Base-by-base conservation (phyloP, 2,113 vertebrate genomes). In the Ammodramus savannarum region DNA sequence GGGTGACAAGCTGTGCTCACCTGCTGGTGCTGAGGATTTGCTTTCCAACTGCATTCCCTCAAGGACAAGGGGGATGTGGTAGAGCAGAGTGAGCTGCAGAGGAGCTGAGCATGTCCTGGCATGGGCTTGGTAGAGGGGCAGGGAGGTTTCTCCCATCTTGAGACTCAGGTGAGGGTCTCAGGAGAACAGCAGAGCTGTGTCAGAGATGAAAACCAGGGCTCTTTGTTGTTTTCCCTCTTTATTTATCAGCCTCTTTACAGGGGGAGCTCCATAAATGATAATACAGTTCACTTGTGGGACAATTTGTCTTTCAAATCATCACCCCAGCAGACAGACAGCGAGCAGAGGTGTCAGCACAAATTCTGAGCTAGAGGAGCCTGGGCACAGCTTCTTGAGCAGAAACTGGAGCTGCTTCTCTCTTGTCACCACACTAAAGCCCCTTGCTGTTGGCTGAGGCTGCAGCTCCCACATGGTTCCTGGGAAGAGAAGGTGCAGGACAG, bases 291-390 rank as follows among this genome's bases (percentile, higher is more conserved):
- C 20, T 26, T 16, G 34, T 15, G 55, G 49, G 58, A 16, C 34
- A 16, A 7, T 48, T 55, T 71, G 16, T 51, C 74, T 87, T 91
- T 78, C 43, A 86, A 51, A 59, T 48, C 31, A 6, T 32, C 52
- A 19, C 13, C 48, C 61, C 36, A 39, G 54, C 80, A 71, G 66
- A 17, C 26, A 65, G 38, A 27, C 23, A 21, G 27, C 0, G 0
- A 61, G 54, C 63, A 41, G 51, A 81, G 34, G 6, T 36, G 59
- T 87, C 4, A 2, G 11, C 16, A 3, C 0, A 0, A 29, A 0
- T 11, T 71, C 85, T 25, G 68, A 81, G 43, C 41, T 63, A 7
- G 36, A 73, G 46, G 43, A 81, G n/a, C 43, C 69, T 55, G 61
- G 29, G 61, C 61, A 13, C 26, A 58, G 59, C 87, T 66, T 10